Percentiles rank a stretch among this genome's conserved stretches.
Conservation (phyloP, 2,888 invertebrate species). For the Acrobasis consociella region DNA sequence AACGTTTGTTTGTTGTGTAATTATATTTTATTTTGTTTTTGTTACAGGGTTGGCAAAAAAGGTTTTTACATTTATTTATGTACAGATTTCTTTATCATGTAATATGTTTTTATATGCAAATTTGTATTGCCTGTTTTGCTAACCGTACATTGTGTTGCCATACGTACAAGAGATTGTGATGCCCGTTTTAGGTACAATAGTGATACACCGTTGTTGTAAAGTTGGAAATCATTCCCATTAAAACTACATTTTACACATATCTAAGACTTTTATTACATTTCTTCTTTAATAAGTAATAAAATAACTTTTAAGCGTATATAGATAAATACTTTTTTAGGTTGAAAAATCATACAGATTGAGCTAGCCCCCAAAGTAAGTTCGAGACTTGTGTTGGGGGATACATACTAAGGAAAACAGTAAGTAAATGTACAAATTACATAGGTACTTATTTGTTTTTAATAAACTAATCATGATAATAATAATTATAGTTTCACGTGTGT, state of each 20-base stretch:
- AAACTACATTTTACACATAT: conserved; percentile 76
- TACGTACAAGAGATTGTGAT: conserved; percentile 46
- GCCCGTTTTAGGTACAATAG: conserved; percentile 50
- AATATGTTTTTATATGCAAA: not conserved
- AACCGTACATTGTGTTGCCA: conserved; percentile 27
- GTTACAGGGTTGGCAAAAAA: conserved; percentile 5
- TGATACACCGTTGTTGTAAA: conserved; percentile 60
- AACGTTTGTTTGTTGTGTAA: conserved; percentile 27
- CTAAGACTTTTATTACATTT: conserved; percentile 45
- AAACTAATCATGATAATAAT: no score
- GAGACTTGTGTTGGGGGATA: no score
- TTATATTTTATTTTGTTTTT: conserved; percentile 30
- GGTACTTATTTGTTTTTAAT: no score
- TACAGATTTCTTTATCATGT: not conserved
- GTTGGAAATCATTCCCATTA: conserved; percentile 77
- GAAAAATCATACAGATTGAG: no score
- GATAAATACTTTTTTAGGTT: no score
- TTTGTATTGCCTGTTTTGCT: conserved; percentile 12
- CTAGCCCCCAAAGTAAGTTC: no score
- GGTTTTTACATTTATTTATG: not conserved
- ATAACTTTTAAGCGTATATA: no score
- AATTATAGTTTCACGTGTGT: no score
- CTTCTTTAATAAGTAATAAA: no score
- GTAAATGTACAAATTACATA: no score
- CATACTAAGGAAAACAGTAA: no score